Base-by-base conservation (phyloP, 2,113 vertebrate species). In the Rhizomys pruinosus region DNA sequence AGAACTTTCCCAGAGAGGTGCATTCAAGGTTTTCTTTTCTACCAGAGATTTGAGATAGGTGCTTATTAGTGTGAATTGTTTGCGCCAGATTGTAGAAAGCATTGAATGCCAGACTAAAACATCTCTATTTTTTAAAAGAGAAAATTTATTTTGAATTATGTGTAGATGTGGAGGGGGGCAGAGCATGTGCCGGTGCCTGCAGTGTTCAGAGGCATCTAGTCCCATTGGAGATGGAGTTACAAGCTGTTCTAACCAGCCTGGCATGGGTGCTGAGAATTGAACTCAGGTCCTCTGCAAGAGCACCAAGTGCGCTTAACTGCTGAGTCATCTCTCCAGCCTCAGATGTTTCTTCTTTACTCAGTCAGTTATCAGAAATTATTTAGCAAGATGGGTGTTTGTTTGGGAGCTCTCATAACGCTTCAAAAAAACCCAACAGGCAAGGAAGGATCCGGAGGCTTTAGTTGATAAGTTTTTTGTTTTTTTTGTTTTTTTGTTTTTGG, bases 51-150 rank as follows among this genome's bases (percentile, higher is more conserved):
- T 89, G 71, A 84, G 42, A 59, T 91, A 59, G 78, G 52, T 79
- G n/a, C 42, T 59, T 73, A 42, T 73, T 92, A 61, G 13, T 71
- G 25, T 77, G 63, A 96, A 77, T 17, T 57, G 1, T 55, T 85
- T 93, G 39, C 55, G 61, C 12, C 55, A 93, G 64, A 90, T 74
- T 57, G 42, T 74, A n/a, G 88, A 94, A 90, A 74, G 37, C 82
- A 42, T 90, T 90, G 44, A 68, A 94, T 94, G 79, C 37, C 87
- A 92, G 22, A 92, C 10, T 82, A 39, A 87, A 23, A 73, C 27
- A 69, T 47, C 73, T 88, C 66, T 90, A 88, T 52, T 52, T 52
- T 52, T 52, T 52, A 7, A 11, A 52, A 16, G 22, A 61, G 59
- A 61, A 16, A 16, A 12, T 61, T 61, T 61, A 19, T 61, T 61